These are phyloP conservation scores for Carettochelys insculpta DNA, from an alignment of 2,113 vertebrate genomes.

Conservation along the genomic window DNA sequence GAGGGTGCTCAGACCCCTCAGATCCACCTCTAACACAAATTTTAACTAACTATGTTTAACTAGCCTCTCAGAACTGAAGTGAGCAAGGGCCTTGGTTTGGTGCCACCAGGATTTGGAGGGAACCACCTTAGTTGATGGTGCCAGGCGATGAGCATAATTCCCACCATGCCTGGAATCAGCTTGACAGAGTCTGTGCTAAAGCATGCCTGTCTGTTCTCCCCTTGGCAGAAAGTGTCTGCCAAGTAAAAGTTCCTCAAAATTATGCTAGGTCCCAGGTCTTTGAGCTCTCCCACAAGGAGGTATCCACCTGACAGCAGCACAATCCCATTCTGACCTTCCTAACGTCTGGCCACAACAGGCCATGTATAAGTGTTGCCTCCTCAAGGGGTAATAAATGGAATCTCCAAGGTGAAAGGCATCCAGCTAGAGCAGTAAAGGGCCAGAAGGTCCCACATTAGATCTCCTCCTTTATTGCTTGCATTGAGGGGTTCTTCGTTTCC, in stretches of 20 bases:
- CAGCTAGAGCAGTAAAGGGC: not conserved
- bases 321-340: not conserved
- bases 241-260: not conserved
- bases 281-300: not conserved
- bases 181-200: not conserved
- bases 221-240: not conserved
- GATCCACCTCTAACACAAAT: not conserved
- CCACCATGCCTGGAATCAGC: not conserved
- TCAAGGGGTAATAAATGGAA: not conserved
- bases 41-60: not conserved
- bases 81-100: not conserved
- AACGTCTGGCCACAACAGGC: not conserved
- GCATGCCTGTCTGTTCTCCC: not conserved
- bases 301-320: accelerated
- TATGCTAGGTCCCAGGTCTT: not conserved
- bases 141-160: not conserved
- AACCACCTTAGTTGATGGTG: not conserved
- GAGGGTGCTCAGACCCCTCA: not conserved
- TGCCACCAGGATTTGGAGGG: not conserved
- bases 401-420: not conserved
- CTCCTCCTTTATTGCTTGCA: not conserved
- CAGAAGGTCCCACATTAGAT: not conserved
- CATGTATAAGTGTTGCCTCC: not conserved
- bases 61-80: not conserved
- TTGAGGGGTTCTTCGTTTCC: not conserved